Base-by-base conservation (phyloP, 2,797 vertebrate species). In the Neomorphus geoffroyi region DNA sequence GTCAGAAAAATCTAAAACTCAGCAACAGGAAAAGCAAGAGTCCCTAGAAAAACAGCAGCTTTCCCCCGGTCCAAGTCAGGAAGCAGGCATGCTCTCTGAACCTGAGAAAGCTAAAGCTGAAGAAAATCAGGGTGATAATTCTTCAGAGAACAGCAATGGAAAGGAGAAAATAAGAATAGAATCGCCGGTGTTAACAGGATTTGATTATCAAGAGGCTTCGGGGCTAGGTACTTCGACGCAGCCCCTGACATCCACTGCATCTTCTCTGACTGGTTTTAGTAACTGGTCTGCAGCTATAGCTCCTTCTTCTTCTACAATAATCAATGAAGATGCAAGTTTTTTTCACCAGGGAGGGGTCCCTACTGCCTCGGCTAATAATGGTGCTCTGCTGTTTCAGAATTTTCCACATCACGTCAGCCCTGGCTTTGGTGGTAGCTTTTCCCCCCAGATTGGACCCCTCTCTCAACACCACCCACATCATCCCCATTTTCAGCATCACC, bases 251-350 rank as follows among this genome's bases (percentile, higher is more conserved):
- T 98, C 99, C 58, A 99, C 99, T 65, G 98, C 99, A 26, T 99
- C 99, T 80, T 99, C 99, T 41, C 98, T 99, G 91, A 99, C 99
- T 86, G 98, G 99, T 96, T 99, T 99, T 83, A 99, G 99, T 96
- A 99, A 99, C 98, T 99, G 99, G 99, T 99, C 99, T 92, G 98
- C 99, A 88, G 99, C 99, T 60, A 98, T 99, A 62, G 99, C 99
- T 62, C 98, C 99, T 92, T 99, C 99, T 94, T 99, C 99, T 92
- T 99, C 99, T 93, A 98, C 98, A 54, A 98, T 99, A 95, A 99
- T 99, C 61, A 99, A 99, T 48, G 99, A 99, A 97, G 99, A 99
- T 82, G 99, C 99, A 93, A 99, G 99, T 57, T 99, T 99, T 98
- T 99, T 99, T 88, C 98, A 99, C 95, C 98, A 98, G 97, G 98